These are phyloP conservation scores for Drosophila dives DNA, from an alignment of 2,888 invertebrate genomes.

Conservation along the genomic window DNA sequence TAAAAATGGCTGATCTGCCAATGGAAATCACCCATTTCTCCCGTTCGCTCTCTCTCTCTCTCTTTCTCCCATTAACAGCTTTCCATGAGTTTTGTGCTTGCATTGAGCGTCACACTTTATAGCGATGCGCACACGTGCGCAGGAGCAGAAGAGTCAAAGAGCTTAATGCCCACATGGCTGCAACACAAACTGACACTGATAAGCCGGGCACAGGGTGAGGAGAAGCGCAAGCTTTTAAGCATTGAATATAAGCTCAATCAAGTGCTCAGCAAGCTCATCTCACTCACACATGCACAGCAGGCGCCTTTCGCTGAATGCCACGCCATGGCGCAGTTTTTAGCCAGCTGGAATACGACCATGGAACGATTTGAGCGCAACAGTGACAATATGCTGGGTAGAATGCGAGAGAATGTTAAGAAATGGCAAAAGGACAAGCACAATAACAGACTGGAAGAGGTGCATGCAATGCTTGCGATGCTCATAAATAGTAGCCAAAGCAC, in stretches of 20 bases:
- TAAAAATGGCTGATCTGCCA: constrained; percentile 15
- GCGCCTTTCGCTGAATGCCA: background rate
- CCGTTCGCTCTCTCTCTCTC: background rate
- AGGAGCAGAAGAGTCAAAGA: background rate
- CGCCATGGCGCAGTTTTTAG: constrained; percentile 5
- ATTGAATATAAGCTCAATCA: constrained; percentile 84
- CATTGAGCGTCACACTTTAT: constrained; percentile 40
- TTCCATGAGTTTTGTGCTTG: constrained; percentile 42
- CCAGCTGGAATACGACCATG: constrained; percentile 5
- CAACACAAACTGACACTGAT: constrained; percentile 85
- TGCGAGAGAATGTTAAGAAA: constrained; percentile 58
- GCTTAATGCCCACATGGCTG: constrained; percentile 81
- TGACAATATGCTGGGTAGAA: constrained; percentile 48
- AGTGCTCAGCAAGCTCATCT: constrained; percentile 83
- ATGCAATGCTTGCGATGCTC: constrained; percentile 80
- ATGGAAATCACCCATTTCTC: background rate
- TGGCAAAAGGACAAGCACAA: constrained; percentile 44
- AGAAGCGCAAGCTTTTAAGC: constrained; percentile 78
- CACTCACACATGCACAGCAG: constrained; percentile 73
- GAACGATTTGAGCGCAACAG: constrained; percentile 5
- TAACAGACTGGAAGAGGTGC: constrained; percentile 79
- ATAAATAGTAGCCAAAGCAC: constrained; percentile 50
- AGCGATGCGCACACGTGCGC: constrained; percentile 14
- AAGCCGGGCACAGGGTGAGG: constrained; percentile 81
- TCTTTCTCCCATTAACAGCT: constrained; percentile 36